Percentiles rank a stretch among this genome's conserved stretches.
Evolutionary conservation across 2,888 invertebrate species (phyloP).

Genomic region (Mesorhabditis sp.): DNA sequence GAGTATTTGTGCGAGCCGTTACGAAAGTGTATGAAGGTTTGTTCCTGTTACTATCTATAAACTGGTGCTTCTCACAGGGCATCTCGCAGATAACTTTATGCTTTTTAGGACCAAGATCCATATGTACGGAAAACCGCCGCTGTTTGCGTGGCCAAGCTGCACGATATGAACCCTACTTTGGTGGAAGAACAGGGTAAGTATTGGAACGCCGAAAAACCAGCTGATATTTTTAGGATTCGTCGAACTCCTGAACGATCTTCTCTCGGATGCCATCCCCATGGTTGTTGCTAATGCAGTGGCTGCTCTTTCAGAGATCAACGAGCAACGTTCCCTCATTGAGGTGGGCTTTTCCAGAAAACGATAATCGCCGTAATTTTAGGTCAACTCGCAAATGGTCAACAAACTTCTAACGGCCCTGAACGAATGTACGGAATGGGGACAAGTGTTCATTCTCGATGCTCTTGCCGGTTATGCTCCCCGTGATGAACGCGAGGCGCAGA

Average conservation of each 20-base stretch:
- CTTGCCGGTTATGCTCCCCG: conserved; percentile 88
- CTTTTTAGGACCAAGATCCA: conserved; percentile 78
- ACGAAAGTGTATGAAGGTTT: conserved; percentile 69
- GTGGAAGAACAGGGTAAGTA: conserved; percentile 71
- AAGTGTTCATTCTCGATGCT: conserved; percentile 85
- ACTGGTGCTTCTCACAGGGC: neutral
- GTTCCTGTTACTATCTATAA: neutral
- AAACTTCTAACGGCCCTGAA: conserved; percentile 94
- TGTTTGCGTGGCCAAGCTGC: conserved; percentile 96
- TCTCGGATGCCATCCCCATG: conserved; percentile 99
- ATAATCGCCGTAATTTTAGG: conserved; percentile 55
- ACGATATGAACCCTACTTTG: conserved; percentile 80
- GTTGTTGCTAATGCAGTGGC: conserved; percentile 99
- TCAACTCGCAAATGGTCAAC: conserved; percentile 95
- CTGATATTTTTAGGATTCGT: conserved; percentile 68
- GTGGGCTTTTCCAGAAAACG: conserved; percentile 10
- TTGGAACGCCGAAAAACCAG: neutral
- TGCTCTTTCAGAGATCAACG: conserved; percentile 94
- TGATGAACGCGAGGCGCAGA: conserved; percentile 95
- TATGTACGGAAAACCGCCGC: conserved; percentile 98
- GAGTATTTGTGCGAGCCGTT: conserved; percentile 97
- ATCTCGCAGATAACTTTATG: no score
- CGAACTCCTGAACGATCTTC: conserved; percentile 88
- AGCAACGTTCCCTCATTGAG: conserved; percentile 88
- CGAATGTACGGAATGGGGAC: conserved; percentile 83